These are phyloP conservation scores for Nyctibius bracteatus DNA, from an alignment of 2,113 vertebrate genomes.

Conservation along the genomic window DNA sequence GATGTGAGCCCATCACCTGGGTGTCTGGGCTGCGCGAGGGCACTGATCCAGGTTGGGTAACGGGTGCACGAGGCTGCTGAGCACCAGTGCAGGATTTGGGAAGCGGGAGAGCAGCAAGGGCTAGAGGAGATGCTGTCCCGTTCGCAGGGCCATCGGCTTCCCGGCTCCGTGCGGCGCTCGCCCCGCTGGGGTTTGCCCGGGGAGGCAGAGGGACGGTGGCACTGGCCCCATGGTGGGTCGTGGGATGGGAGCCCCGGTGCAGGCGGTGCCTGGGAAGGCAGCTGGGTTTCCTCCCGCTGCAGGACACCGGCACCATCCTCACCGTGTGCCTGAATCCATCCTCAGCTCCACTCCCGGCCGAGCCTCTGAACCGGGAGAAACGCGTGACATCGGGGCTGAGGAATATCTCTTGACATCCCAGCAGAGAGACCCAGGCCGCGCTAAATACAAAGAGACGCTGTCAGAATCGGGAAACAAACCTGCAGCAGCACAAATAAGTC, in stretches of 20 bases:
- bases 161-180: rapidly evolving
- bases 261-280: not conserved
- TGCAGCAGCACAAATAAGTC: not conserved
- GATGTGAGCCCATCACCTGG: not conserved
- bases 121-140: not conserved
- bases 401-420: not conserved
- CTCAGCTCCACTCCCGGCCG: not conserved
- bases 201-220: not conserved
- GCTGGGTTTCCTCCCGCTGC: not conserved
- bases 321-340: not conserved
- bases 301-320: rapidly evolving
- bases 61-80: rapidly evolving
- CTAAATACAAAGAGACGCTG: not conserved
- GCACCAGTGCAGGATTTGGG: rapidly evolving
- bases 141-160: rapidly evolving
- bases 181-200: rapidly evolving
- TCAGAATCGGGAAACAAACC: not conserved
- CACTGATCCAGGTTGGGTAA: rapidly evolving
- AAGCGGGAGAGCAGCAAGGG: not conserved
- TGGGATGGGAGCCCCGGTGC: not conserved
- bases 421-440: not conserved
- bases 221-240: rapidly evolving
- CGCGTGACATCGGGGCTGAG: not conserved
- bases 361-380: not conserved
- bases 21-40: not conserved